phyloP scores from a whole-genome alignment of 2,113 vertebrate genomes.

The Rhinopomastus cyanomelas region DNA sequence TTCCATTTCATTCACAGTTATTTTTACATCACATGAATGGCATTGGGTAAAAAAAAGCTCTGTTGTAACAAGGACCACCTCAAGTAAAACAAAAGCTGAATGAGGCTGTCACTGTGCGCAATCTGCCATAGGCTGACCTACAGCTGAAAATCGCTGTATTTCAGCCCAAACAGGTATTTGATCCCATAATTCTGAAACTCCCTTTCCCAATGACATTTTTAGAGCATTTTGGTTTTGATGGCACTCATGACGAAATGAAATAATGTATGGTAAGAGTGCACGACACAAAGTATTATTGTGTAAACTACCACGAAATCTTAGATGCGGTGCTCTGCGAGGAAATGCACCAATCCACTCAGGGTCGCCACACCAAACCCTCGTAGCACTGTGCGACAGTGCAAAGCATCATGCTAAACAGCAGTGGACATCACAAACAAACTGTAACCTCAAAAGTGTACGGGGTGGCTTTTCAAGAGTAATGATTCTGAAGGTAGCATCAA shows the following conservation, averaged over 20 bases:
- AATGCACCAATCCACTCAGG: background rate
- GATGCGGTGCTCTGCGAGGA: background rate
- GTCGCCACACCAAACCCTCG: background rate
- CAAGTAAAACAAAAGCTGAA: background rate
- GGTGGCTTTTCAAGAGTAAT: background rate
- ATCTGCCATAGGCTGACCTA: background rate
- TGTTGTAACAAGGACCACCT: background rate
- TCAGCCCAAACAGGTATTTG: background rate
- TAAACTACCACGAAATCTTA: background rate
- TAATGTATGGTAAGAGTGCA: background rate
- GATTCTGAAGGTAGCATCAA: background rate
- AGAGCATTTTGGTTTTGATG: background rate
- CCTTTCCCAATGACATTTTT: background rate
- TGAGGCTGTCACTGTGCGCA: background rate
- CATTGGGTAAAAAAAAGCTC: background rate
- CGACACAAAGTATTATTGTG: background rate
- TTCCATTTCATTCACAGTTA: background rate
- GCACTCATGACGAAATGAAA: background rate
- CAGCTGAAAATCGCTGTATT: background rate
- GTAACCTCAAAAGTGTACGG: background rate
- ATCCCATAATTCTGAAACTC: background rate
- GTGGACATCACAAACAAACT: background rate
- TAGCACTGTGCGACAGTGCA: background rate
- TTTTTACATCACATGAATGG: background rate
- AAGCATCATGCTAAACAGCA: background rate